Evolutionary conservation across 1,140 invertebrate species (phyloP).

Genomic region (Eurytemora carolleeae): DNA sequence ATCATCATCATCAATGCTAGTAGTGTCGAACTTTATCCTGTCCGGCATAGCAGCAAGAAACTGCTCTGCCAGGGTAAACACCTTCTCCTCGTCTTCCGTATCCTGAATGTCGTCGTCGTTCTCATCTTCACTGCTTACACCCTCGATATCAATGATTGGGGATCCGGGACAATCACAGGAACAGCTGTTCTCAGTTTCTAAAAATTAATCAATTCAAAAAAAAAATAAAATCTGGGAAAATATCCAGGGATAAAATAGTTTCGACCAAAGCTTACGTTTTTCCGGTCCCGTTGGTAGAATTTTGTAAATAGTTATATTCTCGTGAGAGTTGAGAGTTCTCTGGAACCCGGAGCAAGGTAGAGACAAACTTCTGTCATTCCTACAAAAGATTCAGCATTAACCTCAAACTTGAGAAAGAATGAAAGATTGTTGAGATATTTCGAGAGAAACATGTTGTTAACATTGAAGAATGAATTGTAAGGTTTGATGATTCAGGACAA

Average conservation of each 20-base stretch:
- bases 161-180: conserved; percentile 22
- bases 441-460: too few species aligned
- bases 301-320: background rate
- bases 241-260: too few species aligned
- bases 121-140: conserved; percentile 42
- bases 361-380: conserved; percentile 44
- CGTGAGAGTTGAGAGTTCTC: background rate
- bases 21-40: conserved; percentile 55
- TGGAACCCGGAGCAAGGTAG: conserved; percentile 32
- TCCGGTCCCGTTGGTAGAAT: background rate
- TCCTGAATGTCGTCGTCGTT: conserved; percentile 25
- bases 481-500: too few species aligned
- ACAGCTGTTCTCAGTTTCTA: background rate
- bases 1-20: conserved; percentile 36
- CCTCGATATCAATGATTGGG: conserved; percentile 52
- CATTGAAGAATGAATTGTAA: too few species aligned
- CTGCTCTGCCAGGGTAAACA: conserved; percentile 82
- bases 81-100: conserved; percentile 49
- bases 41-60: conserved; percentile 95
- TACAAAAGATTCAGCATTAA: too few species aligned
- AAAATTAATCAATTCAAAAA: too few species aligned
- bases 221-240: too few species aligned
- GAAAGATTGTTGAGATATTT: too few species aligned
- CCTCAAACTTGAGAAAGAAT: too few species aligned
- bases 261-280: background rate